Percentiles rank a stretch among this genome's conserved stretches.
phyloP scores from a whole-genome alignment of 2,797 vertebrate species.

The Rhinatrema bivittatum region DNA sequence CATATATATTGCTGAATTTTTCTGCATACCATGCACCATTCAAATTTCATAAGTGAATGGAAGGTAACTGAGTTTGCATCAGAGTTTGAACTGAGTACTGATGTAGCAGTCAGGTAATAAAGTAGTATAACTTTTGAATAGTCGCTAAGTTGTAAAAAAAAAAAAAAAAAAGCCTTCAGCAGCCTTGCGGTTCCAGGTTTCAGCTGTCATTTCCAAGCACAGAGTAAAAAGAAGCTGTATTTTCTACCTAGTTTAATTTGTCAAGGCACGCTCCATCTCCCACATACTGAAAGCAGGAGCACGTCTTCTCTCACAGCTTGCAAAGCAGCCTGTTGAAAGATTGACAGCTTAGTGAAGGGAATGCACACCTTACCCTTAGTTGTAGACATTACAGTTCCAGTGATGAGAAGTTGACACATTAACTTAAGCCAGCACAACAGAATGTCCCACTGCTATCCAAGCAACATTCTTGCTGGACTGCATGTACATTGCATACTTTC shows the following conservation, averaged over 20 bases:
- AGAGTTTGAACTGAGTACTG: too few species aligned
- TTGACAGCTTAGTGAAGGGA: constrained; percentile 20
- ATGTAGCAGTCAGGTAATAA: too few species aligned
- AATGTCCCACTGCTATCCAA: constrained; percentile 1
- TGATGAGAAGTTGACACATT: constrained; percentile 14
- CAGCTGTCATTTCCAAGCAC: constrained; percentile 57
- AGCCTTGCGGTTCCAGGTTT: constrained; percentile 8
- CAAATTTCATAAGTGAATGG: not conserved
- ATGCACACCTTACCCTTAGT: constrained; percentile 13
- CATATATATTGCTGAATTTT: constrained; percentile 22
- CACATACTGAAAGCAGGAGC: constrained; percentile 11
- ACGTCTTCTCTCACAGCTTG: constrained; percentile 20
- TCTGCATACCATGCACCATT: not conserved
- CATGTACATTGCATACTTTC: not conserved
- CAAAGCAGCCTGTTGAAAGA: constrained; percentile 27
- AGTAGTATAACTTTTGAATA: too few species aligned
- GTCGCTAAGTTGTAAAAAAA: not conserved
- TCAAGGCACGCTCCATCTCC: constrained; percentile 56
- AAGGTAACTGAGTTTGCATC: not conserved
- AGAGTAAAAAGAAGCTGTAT: constrained; percentile 46
- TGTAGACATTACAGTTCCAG: constrained; percentile 5
- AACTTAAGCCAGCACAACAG: constrained; percentile 19
- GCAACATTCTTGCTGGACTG: constrained; percentile 1
- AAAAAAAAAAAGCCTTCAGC: not conserved
- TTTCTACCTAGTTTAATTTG: constrained; percentile 74